Evolutionary conservation across 1,140 invertebrate species (phyloP).

Genomic region (Papilio aristodemus): DNA sequence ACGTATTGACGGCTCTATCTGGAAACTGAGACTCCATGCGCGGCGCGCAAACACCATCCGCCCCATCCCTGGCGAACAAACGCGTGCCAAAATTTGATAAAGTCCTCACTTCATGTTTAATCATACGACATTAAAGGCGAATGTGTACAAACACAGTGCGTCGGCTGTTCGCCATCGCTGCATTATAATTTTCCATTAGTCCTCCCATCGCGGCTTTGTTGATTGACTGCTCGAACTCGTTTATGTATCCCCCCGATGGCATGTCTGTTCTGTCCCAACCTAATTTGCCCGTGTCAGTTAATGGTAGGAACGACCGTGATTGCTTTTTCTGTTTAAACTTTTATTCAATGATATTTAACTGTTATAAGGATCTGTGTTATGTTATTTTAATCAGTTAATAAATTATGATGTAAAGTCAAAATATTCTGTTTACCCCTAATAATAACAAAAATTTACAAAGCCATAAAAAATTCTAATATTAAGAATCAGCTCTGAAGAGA

Average conservation of each 20-base stretch:
- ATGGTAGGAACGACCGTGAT: slow-evolving; percentile 11
- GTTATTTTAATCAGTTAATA: no score
- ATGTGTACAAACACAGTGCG: slow-evolving; percentile 55
- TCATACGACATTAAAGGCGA: slow-evolving; percentile 72
- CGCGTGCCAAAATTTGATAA: slow-evolving; percentile 75
- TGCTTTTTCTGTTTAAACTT: neutral
- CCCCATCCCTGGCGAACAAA: slow-evolving; percentile 52
- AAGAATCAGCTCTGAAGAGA: no score
- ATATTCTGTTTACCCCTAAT: no score
- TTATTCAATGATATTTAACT: neutral
- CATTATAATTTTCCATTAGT: slow-evolving; percentile 70
- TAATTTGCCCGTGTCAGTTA: slow-evolving; percentile 40
- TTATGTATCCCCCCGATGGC: slow-evolving; percentile 48
- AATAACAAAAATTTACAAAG: no score
- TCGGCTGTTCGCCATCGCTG: slow-evolving; percentile 46
- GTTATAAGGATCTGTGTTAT: no score
- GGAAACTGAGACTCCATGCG: slow-evolving; percentile 47
- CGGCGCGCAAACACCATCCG: slow-evolving; percentile 60
- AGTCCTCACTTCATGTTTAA: slow-evolving; percentile 69
- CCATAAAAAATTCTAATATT: no score
- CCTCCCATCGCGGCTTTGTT: slow-evolving; percentile 36
- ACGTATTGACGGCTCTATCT: slow-evolving; percentile 67
- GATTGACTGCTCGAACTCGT: slow-evolving; percentile 52
- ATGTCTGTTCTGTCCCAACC: slow-evolving; percentile 40
- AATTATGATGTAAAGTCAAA: no score